Evolutionary conservation across 2,797 vertebrate species (phyloP), one percentile per base, ranked within the genome.

Genomic region (Notoglanidium macrostoma): DNA sequence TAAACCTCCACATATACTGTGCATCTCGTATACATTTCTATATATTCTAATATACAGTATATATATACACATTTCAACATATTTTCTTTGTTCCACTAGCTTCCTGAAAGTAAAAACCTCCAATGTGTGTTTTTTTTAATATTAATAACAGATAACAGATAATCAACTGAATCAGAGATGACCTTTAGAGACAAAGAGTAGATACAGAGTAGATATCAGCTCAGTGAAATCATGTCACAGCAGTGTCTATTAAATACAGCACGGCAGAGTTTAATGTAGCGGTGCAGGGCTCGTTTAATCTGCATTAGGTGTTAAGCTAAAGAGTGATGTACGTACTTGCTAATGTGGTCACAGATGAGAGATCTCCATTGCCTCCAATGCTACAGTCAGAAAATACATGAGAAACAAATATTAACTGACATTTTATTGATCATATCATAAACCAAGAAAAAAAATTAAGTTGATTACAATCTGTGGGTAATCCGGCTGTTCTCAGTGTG

Each of bases 271-370:
- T 5, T 73, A 19, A 1, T 40, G 35, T 23, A 44, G 68, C 6
- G 21, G 6, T 70, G 67, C 32, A 70, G 32, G 32, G 67, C 6
- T 35, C 1, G 2, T 70, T 70, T 46, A 23, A 74, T 26, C 21
- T 23, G 44, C 9, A 5, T 46, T 4, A 77, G 74, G 55, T 54
- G 74, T n/a, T 5, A 14, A 35, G n/a, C 6, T 55, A 35, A 32
- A 78, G 51, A 35, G 6, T n/a, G 44, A 76, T 54, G 17, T 51
- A 96, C 98, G 92, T 95, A 99, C 98, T 99, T 70, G 98, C 96
- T 86, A 99, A 94, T 57, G 98, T 99, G 87, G 97, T 99, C 90
- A 97, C 95, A 0, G 86, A 95, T 59, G 93, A 92, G 54, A 99
- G 94, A 1, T 94, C 95, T 0, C 74, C 54, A 86, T 99, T 95